Evolutionary conservation across 2,797 vertebrate genomes (phyloP).

Genomic region (Acipenser oxyrinchus): DNA sequence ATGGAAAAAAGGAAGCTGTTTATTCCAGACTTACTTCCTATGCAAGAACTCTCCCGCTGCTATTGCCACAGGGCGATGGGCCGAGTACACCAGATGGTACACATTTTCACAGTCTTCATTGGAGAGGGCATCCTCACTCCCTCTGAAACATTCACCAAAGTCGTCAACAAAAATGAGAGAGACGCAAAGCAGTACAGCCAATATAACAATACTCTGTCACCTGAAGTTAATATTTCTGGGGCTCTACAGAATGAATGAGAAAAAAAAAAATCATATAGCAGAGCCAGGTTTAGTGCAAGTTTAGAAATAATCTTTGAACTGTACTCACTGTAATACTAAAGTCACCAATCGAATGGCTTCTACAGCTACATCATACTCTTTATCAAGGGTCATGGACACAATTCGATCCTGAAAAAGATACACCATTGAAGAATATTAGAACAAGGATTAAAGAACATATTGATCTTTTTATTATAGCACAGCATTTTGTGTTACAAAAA

Average conservation of each 20-base stretch:
- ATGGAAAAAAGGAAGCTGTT: background rate
- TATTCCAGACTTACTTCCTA: slow-evolving; percentile 74
- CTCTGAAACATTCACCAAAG: slow-evolving; percentile 62
- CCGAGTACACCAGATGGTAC: slow-evolving; percentile 92
- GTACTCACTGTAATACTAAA: slow-evolving; percentile 92
- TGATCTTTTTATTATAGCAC: background rate
- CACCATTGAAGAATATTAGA: slow-evolving; percentile 10
- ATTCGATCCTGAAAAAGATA: slow-evolving; percentile 75
- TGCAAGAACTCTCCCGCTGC: slow-evolving; percentile 93
- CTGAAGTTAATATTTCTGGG: no score
- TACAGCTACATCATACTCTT: slow-evolving; percentile 96
- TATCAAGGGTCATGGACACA: slow-evolving; percentile 97
- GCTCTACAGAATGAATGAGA: no score
- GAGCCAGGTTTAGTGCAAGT: no score
- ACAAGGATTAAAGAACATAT: background rate
- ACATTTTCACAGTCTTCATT: slow-evolving; percentile 97
- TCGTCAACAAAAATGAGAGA: background rate
- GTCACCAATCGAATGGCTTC: slow-evolving; percentile 96
- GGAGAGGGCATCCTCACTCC: slow-evolving; percentile 90
- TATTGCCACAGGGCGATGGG: slow-evolving; percentile 89
- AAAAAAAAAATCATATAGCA: no score
- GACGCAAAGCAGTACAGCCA: no score
- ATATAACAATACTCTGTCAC: no score
- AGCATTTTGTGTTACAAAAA: background rate
- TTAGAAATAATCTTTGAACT: background rate